Evolutionary conservation across 2,888 invertebrate species (phyloP), one percentile per base, ranked within the genome.

Genomic region (Drosophila borealis): DNA sequence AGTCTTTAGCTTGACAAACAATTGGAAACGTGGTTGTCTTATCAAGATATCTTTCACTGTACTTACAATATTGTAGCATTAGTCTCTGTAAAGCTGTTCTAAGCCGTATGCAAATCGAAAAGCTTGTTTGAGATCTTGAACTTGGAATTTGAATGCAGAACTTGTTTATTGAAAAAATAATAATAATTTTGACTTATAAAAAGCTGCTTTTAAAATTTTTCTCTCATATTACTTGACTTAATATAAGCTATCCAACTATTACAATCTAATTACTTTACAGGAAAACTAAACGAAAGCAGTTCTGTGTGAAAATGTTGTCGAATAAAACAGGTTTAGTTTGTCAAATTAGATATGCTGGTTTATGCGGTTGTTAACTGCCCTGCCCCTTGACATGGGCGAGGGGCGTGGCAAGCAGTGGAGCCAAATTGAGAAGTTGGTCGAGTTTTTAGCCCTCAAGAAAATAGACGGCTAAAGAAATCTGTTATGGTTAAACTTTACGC

Each of bases 401-500:
- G 4, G 19, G 45, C 13, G 13, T 13, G 36, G 21, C 25, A 6
- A 34, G 6, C 13, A 25, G 19, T 21, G 41, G 2, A 48, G 54
- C 45, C 45, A 59, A 70, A 71, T 70, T 62, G 36, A 51, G 70
- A 59, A 75, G 54, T 63, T 74, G 57, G 63, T 48, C 63, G 21
- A 71, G 72, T 56, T 64, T 59, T 42, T 33, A 17, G 36, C 62
- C 51, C 46, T 51, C 61, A 37, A 59, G 57, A 69, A 29, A 74
- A 62, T 57, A 62, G 65, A 56, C 46, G 51, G 76, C 65, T 42
- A 83, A 78, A 76, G 77, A 84, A 84, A 84, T 83, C 81, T 83
- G 88, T 84, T 87, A 83, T 87, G 81, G 75, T 87, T 83, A 87
- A 83, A 83, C 85, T 83, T 81, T 82, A 64, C 60, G 69, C 59